A percentile compares a stretch with the other conserved stretches of the same genome.
phyloP scores from a whole-genome alignment of 2,797 vertebrate genomes.

The Pangasius larnaudii region DNA sequence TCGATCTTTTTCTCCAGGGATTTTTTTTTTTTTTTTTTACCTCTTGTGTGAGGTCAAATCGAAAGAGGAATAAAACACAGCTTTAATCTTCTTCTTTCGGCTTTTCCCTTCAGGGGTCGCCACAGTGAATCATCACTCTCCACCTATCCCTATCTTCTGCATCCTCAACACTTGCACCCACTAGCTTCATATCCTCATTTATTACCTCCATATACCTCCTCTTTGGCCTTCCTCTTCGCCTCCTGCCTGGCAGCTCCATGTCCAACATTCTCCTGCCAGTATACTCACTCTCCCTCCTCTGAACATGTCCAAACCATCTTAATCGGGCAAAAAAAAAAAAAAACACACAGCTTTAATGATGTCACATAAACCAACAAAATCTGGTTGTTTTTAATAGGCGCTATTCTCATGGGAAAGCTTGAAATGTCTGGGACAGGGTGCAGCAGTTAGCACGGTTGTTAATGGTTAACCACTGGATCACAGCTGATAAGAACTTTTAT shows the following conservation, averaged over 20 bases:
- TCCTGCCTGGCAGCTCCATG: too few species aligned
- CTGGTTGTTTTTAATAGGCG: slow-evolving; percentile 38
- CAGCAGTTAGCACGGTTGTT: slow-evolving; percentile 17
- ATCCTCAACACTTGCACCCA: too few species aligned
- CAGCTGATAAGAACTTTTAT: slow-evolving; percentile 1
- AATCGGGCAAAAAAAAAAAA: too few species aligned
- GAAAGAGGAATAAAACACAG: slow-evolving; percentile 14
- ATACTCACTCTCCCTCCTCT: too few species aligned
- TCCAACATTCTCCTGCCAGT: too few species aligned
- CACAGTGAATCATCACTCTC: too few species aligned
- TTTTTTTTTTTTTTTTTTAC: not conserved
- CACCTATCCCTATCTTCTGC: too few species aligned
- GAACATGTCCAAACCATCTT: too few species aligned
- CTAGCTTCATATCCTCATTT: too few species aligned
- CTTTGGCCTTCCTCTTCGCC: too few species aligned
- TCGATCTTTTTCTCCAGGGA: not conserved
- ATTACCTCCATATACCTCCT: too few species aligned
- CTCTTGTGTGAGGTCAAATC: slow-evolving; percentile 1
- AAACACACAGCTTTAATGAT: slow-evolving; percentile 25
- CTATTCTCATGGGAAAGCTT: slow-evolving; percentile 51
- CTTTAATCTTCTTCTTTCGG: not conserved
- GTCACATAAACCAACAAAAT: slow-evolving; percentile 29
- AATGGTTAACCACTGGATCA: slow-evolving; percentile 1
- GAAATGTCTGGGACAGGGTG: slow-evolving; percentile 1
- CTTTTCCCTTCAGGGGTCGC: too few species aligned